Evolutionary conservation across 2,797 vertebrate genomes (phyloP), one percentile per base, ranked within the genome.

Genomic region (Tamandua tetradactyla): DNA sequence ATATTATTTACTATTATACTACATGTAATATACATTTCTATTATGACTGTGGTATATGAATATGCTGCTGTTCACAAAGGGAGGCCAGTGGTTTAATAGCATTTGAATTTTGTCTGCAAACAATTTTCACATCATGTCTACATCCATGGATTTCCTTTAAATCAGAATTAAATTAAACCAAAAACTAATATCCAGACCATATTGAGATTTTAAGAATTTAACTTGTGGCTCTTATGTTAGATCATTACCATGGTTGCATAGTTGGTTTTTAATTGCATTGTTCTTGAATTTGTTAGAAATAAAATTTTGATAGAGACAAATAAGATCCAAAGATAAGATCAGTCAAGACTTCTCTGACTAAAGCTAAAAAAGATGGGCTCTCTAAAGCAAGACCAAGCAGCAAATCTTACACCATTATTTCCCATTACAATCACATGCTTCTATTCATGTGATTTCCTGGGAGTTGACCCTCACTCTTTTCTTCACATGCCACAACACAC

Each of bases 261-360:
- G 18, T 37, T 83, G 69, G 62, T 66, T 96, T 91, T 84, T 94
- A 95, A 91, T 6, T 87, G 22, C 42, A 42, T 40, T 37, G 74
- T 69, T 94, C 40, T 62, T 87, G 52, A 89, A 27, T 89, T 94
- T 91, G 13, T 80, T 79, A 95, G 76, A 96, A 91, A 82, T 64
- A 91, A 96, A 62, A 74, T 89, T 91, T 32, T 74, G 32, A 81
- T 47, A 74, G 22, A 35, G 18, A 71, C 25, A 76, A 86, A 37
- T 87, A 44, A 79, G 74, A 94, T 40, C 57, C 25, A 85, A 91
- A 17, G 40, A 80, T 66, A 20, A 84, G 25, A 55, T 66, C 30
- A 88, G 59, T 68, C 59, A 68, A 61, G 62, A 52, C 18, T 69
- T 72, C 37, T 85, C 71, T 59, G 35, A 87, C 8, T 85, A 93